Base-by-base conservation (phyloP, 2,113 vertebrate species). In the Urocynchramus pylzowi region DNA sequence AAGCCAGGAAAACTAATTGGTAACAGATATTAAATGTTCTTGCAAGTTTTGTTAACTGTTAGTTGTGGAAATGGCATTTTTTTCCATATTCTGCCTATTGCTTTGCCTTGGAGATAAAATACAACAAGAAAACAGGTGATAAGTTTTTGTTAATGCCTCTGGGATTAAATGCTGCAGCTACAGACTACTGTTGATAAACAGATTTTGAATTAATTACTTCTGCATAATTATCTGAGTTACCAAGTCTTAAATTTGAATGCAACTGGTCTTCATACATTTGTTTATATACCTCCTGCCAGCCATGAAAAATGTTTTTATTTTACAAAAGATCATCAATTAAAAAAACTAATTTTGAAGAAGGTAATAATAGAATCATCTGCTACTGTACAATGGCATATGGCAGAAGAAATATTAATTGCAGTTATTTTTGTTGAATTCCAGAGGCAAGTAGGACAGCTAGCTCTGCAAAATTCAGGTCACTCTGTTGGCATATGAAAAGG, bases 171-270 rank as follows among this genome's bases (percentile, higher is more conserved):
- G 81, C 95, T 97, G 91, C 82, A 97, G 90, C 96, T 97, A 97
- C 92, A 95, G 95, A 96, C 37, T 97, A 97, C 96, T 98, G 98
- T 98, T 98, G 97, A 98, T 97, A 98, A 98, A 98, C 97, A 98
- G 97, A 98, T 97, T 98, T 97, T 95, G 96, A 98, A 98, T 98
- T 98, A 98, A 98, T 98, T 98, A 98, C 96, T 98, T 97, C 95
- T 97, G 94, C 97, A 98, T 98, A 98, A 98, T 98, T 98, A 97
- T 96, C 65, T 85, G 84, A 97, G 76, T 88, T 95, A 97, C 90
- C 84, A 96, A 96, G 59, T 91, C 95, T 96, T 96, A 92, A 97
- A 97, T 96, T n/a, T 81, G 77, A 97, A 97, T 86, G 90, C 59
- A 97, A 97, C 88, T 95, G 78, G 85, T 97, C 92, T 91, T 95